These are phyloP conservation scores for Climacteris rufus DNA, from an alignment of 2,113 vertebrate genomes.

Conservation along the genomic window DNA sequence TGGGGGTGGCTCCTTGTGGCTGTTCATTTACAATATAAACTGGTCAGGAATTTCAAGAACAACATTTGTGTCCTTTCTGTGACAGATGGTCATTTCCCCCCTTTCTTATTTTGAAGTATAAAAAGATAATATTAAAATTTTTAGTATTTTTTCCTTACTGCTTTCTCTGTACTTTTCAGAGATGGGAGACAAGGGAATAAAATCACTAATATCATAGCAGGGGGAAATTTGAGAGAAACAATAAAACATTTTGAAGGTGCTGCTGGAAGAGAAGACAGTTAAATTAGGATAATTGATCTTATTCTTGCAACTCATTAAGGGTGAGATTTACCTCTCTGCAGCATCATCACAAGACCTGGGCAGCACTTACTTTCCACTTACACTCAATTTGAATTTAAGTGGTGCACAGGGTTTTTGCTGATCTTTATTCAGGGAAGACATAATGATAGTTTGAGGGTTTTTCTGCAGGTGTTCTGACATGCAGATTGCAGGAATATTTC, in stretches of 20 bases:
- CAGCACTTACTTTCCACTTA: conserved; percentile 28
- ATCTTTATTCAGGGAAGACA: neutral
- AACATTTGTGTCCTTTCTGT: neutral
- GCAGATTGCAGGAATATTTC: neutral
- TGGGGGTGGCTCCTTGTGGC: neutral
- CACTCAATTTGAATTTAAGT: conserved; percentile 11
- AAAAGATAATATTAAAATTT: neutral
- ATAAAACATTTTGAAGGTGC: neutral
- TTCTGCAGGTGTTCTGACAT: neutral
- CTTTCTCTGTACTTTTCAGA: neutral
- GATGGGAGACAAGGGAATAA: neutral
- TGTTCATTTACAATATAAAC: neutral
- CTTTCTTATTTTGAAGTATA: neutral
- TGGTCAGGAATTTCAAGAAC: neutral
- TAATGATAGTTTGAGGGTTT: neutral
- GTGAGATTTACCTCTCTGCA: neutral
- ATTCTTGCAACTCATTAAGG: neutral
- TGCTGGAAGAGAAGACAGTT: neutral
- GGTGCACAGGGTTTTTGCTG: neutral
- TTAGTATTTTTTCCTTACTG: neutral
- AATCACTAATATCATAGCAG: neutral
- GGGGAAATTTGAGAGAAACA: neutral
- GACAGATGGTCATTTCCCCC: neutral
- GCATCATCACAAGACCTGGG: neutral
- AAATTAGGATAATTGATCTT: conserved; percentile 23